These are phyloP conservation scores for Lepeophtheirus nordmannii DNA, from an alignment of 2,888 invertebrate species.

Conservation along the genomic window DNA sequence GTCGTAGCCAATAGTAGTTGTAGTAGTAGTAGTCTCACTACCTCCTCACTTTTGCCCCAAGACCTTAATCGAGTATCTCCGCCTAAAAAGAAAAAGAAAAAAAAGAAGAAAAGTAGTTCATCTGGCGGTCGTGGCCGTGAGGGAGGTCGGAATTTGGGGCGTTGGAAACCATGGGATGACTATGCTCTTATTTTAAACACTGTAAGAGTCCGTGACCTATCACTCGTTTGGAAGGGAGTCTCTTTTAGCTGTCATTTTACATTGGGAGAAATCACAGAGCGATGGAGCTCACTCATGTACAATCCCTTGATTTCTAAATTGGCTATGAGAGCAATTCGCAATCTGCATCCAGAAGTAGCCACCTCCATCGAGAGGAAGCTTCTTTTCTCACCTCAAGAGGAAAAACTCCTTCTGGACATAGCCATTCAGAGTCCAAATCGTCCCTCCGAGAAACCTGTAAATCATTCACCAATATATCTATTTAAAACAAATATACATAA, in stretches of 20 bases:
- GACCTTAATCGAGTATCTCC: too few relatives aligned
- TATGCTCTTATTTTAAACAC: conserved; percentile 80
- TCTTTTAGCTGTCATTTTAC: conserved; percentile 93
- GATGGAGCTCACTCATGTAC: conserved; percentile 90
- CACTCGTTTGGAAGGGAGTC: conserved; percentile 63
- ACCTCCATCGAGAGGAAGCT: conserved; percentile 47
- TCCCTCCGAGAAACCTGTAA: not conserved
- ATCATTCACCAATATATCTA: conserved; percentile 33
- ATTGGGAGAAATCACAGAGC: conserved; percentile 74
- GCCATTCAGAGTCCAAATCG: not conserved
- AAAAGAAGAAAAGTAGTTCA: not conserved
- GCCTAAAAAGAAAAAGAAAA: conserved; percentile 16
- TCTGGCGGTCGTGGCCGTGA: conserved; percentile 6
- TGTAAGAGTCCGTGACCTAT: conserved; percentile 49
- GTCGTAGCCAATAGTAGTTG: not conserved
- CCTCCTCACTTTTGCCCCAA: too few relatives aligned
- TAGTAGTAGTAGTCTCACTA: too few relatives aligned
- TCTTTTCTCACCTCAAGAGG: conserved; percentile 74
- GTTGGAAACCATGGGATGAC: conserved; percentile 97
- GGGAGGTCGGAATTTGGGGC: conserved; percentile 43
- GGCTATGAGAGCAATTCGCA: conserved; percentile 79
- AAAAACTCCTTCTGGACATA: conserved; percentile 62
- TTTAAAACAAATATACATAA: not conserved
- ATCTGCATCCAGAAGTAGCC: conserved; percentile 77
- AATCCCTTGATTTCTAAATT: conserved; percentile 84